Evolutionary conservation across 1,140 invertebrate species (phyloP), one percentile per base, ranked within the genome.

Genomic region (Sycophaga agraensis): DNA sequence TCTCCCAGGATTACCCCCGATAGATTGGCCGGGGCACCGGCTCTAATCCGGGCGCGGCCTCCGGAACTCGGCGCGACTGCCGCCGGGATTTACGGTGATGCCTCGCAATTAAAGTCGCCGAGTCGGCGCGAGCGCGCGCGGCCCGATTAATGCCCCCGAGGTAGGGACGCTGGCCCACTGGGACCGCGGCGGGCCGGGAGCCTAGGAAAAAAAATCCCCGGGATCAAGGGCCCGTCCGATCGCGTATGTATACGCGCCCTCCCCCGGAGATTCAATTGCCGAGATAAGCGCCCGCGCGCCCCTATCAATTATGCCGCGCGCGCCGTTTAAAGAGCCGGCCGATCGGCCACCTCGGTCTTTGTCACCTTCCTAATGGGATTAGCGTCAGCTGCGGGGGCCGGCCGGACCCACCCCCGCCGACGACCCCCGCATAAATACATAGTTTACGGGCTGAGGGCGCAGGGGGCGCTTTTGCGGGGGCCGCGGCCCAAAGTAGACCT

Each of bases 211-310:
- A n/a, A n/a, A n/a, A n/a, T n/a, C n/a, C n/a, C n/a, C n/a, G n/a
- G n/a, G n/a, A n/a, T n/a, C n/a, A n/a, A n/a, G n/a, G n/a, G n/a
- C n/a, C n/a, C n/a, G n/a, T n/a, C n/a, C n/a, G n/a, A n/a, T n/a
- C n/a, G n/a, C n/a, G n/a, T n/a, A n/a, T n/a, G n/a, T n/a, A n/a
- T n/a, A n/a, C n/a, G n/a, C n/a, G n/a, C n/a, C n/a, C n/a, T n/a
- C n/a, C n/a, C n/a, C n/a, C n/a, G 48, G 17, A 46, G 54, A 63
- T 63, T 63, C 39, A 50, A 63, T 63, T 57, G n/a, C 57, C 28
- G 8, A 42, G 46, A 63, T 63, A 49, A 12, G 51, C 40, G 21
- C 21, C 31, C 16, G 48, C 22, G 11, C 35, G 5, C 45, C 19
- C 42, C 14, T 54, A 31, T 54, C 59, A 55, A 61, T 61, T 61